Evolutionary conservation across 2,797 vertebrate species (phyloP).

Genomic region (Clarias fuscus): DNA sequence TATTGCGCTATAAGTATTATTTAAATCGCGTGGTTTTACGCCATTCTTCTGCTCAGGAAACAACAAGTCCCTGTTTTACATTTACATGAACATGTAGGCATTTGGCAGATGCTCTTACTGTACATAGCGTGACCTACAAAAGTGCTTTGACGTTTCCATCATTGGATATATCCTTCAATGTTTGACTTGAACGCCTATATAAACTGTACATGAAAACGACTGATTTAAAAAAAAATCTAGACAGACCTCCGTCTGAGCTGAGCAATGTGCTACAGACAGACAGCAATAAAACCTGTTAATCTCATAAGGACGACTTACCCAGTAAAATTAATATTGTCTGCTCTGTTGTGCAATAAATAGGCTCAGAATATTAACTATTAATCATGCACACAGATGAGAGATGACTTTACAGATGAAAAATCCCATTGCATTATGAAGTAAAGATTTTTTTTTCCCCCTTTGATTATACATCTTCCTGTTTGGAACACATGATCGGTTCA

Average conservation of each 20-base stretch:
- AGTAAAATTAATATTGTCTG: background rate
- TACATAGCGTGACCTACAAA: no score
- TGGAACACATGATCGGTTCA: background rate
- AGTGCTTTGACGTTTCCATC: no score
- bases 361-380: constrained; percentile 1
- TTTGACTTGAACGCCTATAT: background rate
- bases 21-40: no score
- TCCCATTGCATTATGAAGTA: background rate
- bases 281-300: constrained; percentile 7
- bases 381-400: background rate
- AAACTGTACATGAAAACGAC: background rate
- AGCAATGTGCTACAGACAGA: background rate
- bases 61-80: no score
- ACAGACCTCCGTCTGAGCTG: background rate
- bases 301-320: background rate
- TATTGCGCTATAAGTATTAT: no score
- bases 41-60: no score
- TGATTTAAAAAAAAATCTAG: background rate
- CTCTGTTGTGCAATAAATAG: constrained; percentile 15
- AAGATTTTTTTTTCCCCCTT: background rate
- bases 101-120: no score
- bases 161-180: no score
- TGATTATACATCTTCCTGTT: background rate
- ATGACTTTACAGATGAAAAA: constrained; percentile 11
- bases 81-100: no score